Evolutionary conservation across 2,888 invertebrate species (phyloP), one percentile per base, ranked within the genome.

Genomic region (Pediacus dermestoides): DNA sequence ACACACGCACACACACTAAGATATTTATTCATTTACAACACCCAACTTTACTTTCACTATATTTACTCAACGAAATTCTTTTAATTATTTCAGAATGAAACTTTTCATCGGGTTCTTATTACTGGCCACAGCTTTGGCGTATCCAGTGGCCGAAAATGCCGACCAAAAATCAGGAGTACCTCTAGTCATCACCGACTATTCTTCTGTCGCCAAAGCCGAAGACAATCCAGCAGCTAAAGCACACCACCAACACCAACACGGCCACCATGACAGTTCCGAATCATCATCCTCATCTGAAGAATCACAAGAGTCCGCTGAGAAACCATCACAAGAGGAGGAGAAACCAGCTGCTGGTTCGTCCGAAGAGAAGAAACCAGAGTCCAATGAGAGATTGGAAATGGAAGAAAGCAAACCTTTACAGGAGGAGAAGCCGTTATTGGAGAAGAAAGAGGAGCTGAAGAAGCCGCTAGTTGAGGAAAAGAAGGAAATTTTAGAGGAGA

Each of bases 51-150:
- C n/a, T n/a, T n/a, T n/a, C n/a, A n/a, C n/a, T n/a, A n/a, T n/a
- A n/a, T n/a, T n/a, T n/a, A n/a, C n/a, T n/a, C n/a, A n/a, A n/a
- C n/a, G n/a, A n/a, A n/a, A n/a, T n/a, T n/a, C n/a, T n/a, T n/a
- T n/a, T n/a, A n/a, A n/a, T 28, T 28, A n/a, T 11, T 14, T 3
- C 28, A 80, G 78, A 71, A 82, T 80, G 81, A 80, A 78, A 74
- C 69, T 80, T 63, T 71, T 81, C 65, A 57, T 81, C 60, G 61
- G 80, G 64, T 64, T 80, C 60, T 73, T 79, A 64, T 69, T 79
- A 57, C 73, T 74, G 63, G 74, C 63, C 33, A 74, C 63, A 32
- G 61, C 68, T 12, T 57, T 76, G 57, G 75, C 79, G 22, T 76
- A 78, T 74, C 82, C 82, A 32, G 69, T 82, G 26, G 78, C 76